Percentiles rank a stretch among this genome's conserved stretches.
Conservation (phyloP, 1,140 invertebrate genomes). For the Drosophila athabasca region DNA sequence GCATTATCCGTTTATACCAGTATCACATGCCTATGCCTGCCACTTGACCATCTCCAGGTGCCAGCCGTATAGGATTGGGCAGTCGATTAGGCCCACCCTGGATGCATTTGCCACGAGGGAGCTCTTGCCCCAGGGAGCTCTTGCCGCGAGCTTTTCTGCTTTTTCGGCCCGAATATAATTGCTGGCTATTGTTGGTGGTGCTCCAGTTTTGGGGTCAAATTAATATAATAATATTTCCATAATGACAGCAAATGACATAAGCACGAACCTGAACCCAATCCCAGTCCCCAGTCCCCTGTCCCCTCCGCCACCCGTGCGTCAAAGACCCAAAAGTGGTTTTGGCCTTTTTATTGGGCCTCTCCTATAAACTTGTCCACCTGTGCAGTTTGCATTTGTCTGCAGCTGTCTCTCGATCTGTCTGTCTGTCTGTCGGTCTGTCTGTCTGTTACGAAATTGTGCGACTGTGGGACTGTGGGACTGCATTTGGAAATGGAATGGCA, state of each 20-base stretch:
- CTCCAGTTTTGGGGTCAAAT: conserved; percentile 60
- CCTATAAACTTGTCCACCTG: conserved; percentile 71
- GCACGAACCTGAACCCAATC: conserved; percentile 75
- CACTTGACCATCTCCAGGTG: neutral
- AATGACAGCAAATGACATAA: conserved; percentile 71
- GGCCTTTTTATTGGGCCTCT: conserved; percentile 40
- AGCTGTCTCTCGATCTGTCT: no score
- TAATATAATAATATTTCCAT: conserved; percentile 75
- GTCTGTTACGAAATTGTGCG: conserved; percentile 31
- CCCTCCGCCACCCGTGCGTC: conserved; percentile 10
- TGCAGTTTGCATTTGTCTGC: conserved; percentile 51
- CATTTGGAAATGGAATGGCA: conserved; percentile 55
- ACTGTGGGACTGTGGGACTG: conserved; percentile 7
- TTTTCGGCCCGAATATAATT: conserved; percentile 44
- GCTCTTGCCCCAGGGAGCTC: conserved; percentile 14
- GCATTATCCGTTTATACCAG: no score
- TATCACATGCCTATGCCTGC: neutral
- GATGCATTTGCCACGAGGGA: conserved; percentile 51
- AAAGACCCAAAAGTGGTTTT: conserved; percentile 38
- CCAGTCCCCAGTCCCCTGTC: neutral
- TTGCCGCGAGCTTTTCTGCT: conserved; percentile 41
- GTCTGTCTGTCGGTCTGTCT: neutral
- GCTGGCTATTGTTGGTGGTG: conserved; percentile 38
- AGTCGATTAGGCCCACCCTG: conserved; percentile 29
- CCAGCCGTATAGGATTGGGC: conserved; percentile 47